Evolutionary conservation across 1,140 invertebrate species (phyloP).

Genomic region (Trinorchestia longiramus): DNA sequence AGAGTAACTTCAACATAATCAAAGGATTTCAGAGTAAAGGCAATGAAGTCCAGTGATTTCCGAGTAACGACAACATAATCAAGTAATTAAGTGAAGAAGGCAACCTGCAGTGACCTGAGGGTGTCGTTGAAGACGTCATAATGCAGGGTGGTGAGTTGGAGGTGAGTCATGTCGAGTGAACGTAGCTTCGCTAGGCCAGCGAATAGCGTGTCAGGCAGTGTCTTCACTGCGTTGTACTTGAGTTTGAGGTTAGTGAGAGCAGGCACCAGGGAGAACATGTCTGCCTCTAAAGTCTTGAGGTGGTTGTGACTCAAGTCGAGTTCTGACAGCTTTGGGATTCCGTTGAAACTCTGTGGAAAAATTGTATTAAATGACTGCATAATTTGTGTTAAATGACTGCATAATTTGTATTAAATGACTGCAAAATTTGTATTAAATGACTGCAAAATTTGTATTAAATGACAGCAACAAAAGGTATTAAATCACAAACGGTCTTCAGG

Average conservation of each 20-base stretch:
- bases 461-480: neutral
- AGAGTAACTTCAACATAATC: too few species aligned
- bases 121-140: conserved; percentile 2
- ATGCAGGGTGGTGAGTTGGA: neutral
- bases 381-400: neutral
- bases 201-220: neutral
- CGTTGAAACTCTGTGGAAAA: conserved; percentile 16
- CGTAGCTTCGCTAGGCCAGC: neutral
- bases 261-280: neutral
- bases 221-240: neutral
- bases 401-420: neutral
- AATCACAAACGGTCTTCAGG: neutral
- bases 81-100: too few species aligned
- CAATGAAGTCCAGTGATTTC: too few species aligned
- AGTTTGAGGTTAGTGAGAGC: neutral
- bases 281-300: neutral
- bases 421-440: too few species aligned
- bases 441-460: too few species aligned
- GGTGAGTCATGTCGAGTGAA: neutral
- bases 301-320: conserved; percentile 17
- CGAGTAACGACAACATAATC: too few species aligned
- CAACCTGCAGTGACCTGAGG: neutral
- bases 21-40: too few species aligned
- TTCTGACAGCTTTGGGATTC: neutral
- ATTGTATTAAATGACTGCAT: neutral